A percentile compares a stretch with the other conserved stretches of the same genome.
phyloP scores from a whole-genome alignment of 2,113 vertebrate genomes.

The Pseudorasbora parva region DNA sequence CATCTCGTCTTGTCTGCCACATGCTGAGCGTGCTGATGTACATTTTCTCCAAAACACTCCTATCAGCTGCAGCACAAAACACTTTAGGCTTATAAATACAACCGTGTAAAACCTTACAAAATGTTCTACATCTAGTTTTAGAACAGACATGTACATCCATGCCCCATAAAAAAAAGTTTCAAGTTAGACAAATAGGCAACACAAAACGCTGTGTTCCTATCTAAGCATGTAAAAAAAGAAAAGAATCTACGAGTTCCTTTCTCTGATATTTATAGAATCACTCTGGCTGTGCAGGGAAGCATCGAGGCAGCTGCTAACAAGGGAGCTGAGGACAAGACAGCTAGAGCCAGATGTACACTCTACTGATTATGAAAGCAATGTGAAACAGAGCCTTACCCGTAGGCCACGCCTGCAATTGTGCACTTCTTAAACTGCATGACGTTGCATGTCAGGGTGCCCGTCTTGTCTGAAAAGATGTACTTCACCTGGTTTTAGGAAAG shows the following conservation, averaged over 20 bases:
- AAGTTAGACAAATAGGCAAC: slow-evolving; percentile 22
- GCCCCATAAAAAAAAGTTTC: background rate
- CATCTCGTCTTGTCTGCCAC: slow-evolving; percentile 17
- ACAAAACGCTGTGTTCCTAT: background rate
- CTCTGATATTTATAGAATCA: slow-evolving; percentile 71
- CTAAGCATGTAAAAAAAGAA: background rate
- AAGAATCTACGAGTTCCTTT: slow-evolving; percentile 34
- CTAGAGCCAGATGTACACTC: slow-evolving; percentile 63
- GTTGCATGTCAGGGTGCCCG: slow-evolving; percentile 97
- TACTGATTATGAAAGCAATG: slow-evolving; percentile 64
- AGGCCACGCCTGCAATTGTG: slow-evolving; percentile 92
- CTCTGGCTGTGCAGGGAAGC: slow-evolving; percentile 53
- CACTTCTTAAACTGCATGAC: slow-evolving; percentile 99
- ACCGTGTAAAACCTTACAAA: slow-evolving; percentile 20
- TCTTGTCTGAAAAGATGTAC: slow-evolving; percentile 99
- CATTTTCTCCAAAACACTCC: background rate
- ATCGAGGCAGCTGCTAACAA: slow-evolving; percentile 71
- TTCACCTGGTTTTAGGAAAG: slow-evolving; percentile 80
- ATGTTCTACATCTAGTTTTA: slow-evolving; percentile 1
- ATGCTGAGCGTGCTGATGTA: slow-evolving; percentile 24
- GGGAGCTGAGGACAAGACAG: slow-evolving; percentile 63
- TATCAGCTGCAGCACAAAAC: background rate
- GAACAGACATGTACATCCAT: background rate
- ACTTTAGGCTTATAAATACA: slow-evolving; percentile 23
- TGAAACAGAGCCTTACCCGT: slow-evolving; percentile 82